Percentiles rank a stretch among this genome's conserved stretches.
These are phyloP conservation scores for Erebia palarica DNA, from an alignment of 2,888 invertebrate species.

Conservation along the genomic window DNA sequence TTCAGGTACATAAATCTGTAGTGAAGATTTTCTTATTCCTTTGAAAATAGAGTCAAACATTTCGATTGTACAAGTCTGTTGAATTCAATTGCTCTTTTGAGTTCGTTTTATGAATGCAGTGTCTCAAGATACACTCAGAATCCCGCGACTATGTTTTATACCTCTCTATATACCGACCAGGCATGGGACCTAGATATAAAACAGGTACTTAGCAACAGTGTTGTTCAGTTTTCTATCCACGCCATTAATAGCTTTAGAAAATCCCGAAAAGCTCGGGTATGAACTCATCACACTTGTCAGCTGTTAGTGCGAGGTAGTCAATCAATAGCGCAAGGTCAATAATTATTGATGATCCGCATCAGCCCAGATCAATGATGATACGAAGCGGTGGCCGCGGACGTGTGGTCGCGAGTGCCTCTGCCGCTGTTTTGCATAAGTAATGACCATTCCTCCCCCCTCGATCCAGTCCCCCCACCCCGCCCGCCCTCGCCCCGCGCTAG, in stretches of 20 bases:
- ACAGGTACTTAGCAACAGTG: background rate
- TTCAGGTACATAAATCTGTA: too few species aligned
- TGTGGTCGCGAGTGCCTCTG: constrained; percentile 50
- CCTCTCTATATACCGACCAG: too few species aligned
- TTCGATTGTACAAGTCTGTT: too few species aligned
- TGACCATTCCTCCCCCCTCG: constrained; percentile 57
- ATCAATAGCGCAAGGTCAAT: constrained; percentile 8
- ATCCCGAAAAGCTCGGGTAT: background rate
- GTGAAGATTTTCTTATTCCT: background rate
- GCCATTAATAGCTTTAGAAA: background rate
- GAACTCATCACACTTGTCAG: background rate
- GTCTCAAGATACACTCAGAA: too few species aligned
- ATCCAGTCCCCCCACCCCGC: constrained; percentile 60
- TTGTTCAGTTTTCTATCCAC: background rate
- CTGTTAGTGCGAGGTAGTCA: background rate
- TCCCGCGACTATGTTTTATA: too few species aligned
- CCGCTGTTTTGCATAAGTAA: constrained; percentile 80
- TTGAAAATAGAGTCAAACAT: too few species aligned
- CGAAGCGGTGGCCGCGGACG: constrained; percentile 9
- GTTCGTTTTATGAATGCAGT: too few species aligned
- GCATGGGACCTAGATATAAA: too few species aligned
- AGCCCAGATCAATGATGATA: constrained; percentile 15
- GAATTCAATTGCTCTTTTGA: too few species aligned
- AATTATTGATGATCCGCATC: constrained; percentile 27
- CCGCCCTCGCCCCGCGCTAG: constrained; percentile 84